phyloP scores from a whole-genome alignment of 2,888 invertebrate species.

The Ptilodon capucinus region DNA sequence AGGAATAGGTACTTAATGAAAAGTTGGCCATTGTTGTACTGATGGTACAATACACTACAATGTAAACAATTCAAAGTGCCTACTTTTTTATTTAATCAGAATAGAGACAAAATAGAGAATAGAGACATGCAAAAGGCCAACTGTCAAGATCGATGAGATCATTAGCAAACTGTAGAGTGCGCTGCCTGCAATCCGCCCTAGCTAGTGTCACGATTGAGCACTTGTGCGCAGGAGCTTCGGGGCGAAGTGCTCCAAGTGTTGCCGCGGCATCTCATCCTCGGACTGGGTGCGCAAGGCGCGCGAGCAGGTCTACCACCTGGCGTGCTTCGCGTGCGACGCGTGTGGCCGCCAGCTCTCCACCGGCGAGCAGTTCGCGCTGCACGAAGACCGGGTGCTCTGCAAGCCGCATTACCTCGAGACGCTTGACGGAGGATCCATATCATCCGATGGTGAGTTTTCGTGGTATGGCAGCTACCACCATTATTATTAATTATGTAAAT shows the following conservation, averaged over 20 bases:
- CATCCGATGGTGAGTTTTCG: slow-evolving; percentile 89
- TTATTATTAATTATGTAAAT: no score
- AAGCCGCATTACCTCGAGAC: slow-evolving; percentile 98
- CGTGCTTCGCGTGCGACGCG: slow-evolving; percentile 99
- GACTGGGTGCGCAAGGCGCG: slow-evolving; percentile 99
- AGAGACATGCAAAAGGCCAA: no score
- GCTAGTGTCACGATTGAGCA: slow-evolving; percentile 21
- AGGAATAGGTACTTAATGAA: no score
- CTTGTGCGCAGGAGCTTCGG: slow-evolving; percentile 91
- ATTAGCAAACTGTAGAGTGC: no score
- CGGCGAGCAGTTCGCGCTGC: slow-evolving; percentile 98
- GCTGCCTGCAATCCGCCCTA: slow-evolving; percentile 5
- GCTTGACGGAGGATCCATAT: slow-evolving; percentile 94
- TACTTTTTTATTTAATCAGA: no score
- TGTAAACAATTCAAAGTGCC: no score
- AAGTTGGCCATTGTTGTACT: no score
- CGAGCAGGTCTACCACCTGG: slow-evolving; percentile 97
- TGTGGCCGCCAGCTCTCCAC: slow-evolving; percentile 96
- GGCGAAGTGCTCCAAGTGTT: slow-evolving; percentile 97
- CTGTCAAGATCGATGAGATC: no score
- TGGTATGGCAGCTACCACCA: not conserved
- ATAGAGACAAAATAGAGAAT: no score
- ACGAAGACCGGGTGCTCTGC: slow-evolving; percentile 97
- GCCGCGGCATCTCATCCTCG: slow-evolving; percentile 94
- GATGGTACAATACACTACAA: no score